Evolutionary conservation across 2,797 vertebrate genomes (phyloP).

Genomic region (Denticeps clupeoides): DNA sequence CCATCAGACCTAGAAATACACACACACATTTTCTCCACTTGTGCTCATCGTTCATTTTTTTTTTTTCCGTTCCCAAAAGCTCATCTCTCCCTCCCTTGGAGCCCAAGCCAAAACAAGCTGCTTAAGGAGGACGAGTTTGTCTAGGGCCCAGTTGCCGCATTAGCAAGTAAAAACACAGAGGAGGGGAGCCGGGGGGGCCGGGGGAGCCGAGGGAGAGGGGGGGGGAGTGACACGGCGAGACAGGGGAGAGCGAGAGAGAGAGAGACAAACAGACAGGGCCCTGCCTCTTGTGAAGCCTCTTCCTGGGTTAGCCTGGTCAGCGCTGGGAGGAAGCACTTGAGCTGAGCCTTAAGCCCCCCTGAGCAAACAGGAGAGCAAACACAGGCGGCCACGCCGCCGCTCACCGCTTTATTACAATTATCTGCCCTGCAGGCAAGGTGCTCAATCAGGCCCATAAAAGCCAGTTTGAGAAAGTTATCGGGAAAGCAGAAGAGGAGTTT

Average conservation of each 20-base stretch:
- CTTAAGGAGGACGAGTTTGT: neutral
- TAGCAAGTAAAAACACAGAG: constrained; percentile 4
- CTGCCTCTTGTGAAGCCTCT: neutral
- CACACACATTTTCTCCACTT: constrained; percentile 32
- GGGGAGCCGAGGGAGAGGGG: neutral
- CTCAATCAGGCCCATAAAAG: constrained; percentile 40
- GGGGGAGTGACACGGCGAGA: neutral
- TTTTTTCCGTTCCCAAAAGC: constrained; percentile 12
- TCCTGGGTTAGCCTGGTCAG: constrained; percentile 14
- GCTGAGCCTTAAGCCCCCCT: constrained; percentile 31
- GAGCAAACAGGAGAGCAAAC: constrained; percentile 38
- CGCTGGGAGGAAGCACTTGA: constrained; percentile 17
- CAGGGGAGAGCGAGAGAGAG: constrained; percentile 11
- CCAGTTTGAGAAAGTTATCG: constrained; percentile 30
- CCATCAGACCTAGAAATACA: constrained; percentile 59
- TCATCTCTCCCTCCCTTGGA: constrained; percentile 6
- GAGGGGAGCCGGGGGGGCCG: neutral
- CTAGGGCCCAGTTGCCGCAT: neutral
- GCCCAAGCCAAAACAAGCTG: constrained; percentile 7
- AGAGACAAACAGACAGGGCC: constrained; percentile 7
- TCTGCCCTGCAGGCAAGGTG: constrained; percentile 35
- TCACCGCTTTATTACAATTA: constrained; percentile 42
- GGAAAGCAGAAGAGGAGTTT: constrained; percentile 31
- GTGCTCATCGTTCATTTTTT: constrained; percentile 36
- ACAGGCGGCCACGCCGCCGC: constrained; percentile 38